Percentiles rank a stretch among this genome's conserved stretches.
Evolutionary conservation across 2,888 invertebrate species (phyloP).

Genomic region (Oligia strigilis): DNA sequence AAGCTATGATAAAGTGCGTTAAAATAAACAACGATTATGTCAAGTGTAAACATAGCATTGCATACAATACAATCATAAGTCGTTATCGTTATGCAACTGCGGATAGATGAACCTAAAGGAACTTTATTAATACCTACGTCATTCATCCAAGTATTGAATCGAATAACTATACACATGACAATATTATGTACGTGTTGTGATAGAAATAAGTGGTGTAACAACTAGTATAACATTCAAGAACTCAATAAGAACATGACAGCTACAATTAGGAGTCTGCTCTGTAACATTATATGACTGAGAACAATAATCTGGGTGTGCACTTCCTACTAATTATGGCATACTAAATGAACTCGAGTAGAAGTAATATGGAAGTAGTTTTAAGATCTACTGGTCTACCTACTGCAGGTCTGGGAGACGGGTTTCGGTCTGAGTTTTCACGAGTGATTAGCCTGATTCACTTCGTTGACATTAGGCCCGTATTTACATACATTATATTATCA

Average conservation of each 20-base stretch:
- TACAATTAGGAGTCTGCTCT: conserved; percentile 40
- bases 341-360: conserved; percentile 29
- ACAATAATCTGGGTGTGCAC: conserved; percentile 49
- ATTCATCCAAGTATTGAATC: conserved; percentile 18
- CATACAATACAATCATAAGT: conserved; percentile 45
- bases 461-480: not conserved
- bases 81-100: conserved; percentile 45
- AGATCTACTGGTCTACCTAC: not conserved
- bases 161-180: conserved; percentile 32
- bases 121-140: conserved; percentile 48
- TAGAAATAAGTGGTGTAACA: conserved; percentile 20
- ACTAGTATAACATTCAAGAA: conserved; percentile 34
- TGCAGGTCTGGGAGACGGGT: conserved; percentile 2
- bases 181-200: conserved; percentile 11
- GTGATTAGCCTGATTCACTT: not conserved
- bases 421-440: not conserved
- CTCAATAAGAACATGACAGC: conserved; percentile 57
- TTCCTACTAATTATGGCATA: conserved; percentile 50
- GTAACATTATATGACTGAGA: conserved; percentile 47
- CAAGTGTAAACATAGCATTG: conserved; percentile 39
- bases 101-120: conserved; percentile 50
- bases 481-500: not conserved
- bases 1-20: conserved; percentile 50
- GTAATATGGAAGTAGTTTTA: conserved; percentile 16
- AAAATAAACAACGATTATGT: conserved; percentile 52